phyloP scores from a whole-genome alignment of 2,888 invertebrate species.

The Aspidiotus destructor region DNA sequence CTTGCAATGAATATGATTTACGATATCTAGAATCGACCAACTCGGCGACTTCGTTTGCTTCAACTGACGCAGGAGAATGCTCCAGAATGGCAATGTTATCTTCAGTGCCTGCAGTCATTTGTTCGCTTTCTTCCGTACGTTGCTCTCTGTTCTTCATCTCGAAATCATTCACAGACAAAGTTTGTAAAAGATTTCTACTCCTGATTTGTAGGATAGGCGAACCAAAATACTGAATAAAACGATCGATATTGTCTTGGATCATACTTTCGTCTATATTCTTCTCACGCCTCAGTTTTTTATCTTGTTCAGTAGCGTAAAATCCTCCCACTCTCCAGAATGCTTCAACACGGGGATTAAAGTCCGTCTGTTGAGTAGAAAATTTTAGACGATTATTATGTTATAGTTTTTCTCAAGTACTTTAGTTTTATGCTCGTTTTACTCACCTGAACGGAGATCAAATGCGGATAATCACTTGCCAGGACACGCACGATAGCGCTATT shows the following conservation, averaged over 20 bases:
- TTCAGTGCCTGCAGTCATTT: not conserved
- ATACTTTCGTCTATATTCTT: constrained; percentile 43
- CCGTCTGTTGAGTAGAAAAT: constrained; percentile 47
- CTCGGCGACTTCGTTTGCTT: not conserved
- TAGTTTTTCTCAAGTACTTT: not conserved
- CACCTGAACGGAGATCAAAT: constrained; percentile 56
- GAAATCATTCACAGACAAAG: constrained; percentile 39
- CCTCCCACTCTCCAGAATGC: constrained; percentile 80
- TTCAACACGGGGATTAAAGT: constrained; percentile 68
- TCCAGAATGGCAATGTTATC: not conserved
- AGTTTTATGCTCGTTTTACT: constrained; percentile 6
- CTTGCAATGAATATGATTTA: constrained; percentile 12
- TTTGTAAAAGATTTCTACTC: constrained; percentile 56
- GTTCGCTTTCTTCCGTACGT: not conserved
- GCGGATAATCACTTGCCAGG: constrained; percentile 50
- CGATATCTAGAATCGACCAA: too few species aligned
- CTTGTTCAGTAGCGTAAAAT: constrained; percentile 48
- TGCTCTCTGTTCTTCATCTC: too few species aligned
- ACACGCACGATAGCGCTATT: constrained; percentile 57
- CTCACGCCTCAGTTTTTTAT: constrained; percentile 34
- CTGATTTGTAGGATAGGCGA: constrained; percentile 60
- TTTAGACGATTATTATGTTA: not conserved
- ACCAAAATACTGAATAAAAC: constrained; percentile 61
- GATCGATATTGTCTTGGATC: constrained; percentile 51
- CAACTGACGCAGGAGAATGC: not conserved